Evolutionary conservation across 2,797 vertebrate genomes (phyloP), one percentile per base, ranked within the genome.

Genomic region (Lindbergichthys nudifrons): DNA sequence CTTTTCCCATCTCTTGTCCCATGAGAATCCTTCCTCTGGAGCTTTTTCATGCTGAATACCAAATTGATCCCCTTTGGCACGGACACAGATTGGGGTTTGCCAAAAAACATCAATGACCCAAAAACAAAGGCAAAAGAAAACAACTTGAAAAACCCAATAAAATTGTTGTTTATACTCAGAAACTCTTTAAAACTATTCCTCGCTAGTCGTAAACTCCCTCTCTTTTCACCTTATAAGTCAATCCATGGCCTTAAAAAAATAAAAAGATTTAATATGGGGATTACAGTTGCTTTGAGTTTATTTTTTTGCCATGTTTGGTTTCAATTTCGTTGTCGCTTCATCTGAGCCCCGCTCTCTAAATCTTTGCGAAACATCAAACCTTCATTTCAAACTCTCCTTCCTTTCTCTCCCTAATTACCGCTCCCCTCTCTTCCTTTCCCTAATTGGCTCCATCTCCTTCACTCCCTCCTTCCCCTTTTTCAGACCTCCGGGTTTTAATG

Each of bases 391-490:
- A 79, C 71, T 79, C 76, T 81, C 72, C 78, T 83, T 87, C 79
- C 80, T 79, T 73, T 88, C 50, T 30, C 69, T 80, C 75, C 74
- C 71, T 91, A 90, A 94, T 94, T 93, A 92, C 82, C 65, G 82
- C 79, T 77, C 64, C 74, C 70, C 68, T 83, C 81, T 91, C 82
- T 91, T 89, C 90, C 87, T 92, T 86, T 89, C 89, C 83, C 89
- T 93, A 94, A 94, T 94, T 91, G 92, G 90, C 90, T 82, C 80
- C 84, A 80, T 81, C 72, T 80, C 72, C 73, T 86, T 84, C 75
- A 67, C 84, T 74, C 67, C 73, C 69, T 47, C 47, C 70, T 76
- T 78, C 56, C 47, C 57, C 64, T 79, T 84, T 88, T 88, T 86
- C 60, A 80, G 81, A 64, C 80, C 81, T 82, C 87, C 63, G 4